Evolutionary conservation across 1,140 invertebrate genomes (phyloP).

Genomic region (Nautilus pompilius): DNA sequence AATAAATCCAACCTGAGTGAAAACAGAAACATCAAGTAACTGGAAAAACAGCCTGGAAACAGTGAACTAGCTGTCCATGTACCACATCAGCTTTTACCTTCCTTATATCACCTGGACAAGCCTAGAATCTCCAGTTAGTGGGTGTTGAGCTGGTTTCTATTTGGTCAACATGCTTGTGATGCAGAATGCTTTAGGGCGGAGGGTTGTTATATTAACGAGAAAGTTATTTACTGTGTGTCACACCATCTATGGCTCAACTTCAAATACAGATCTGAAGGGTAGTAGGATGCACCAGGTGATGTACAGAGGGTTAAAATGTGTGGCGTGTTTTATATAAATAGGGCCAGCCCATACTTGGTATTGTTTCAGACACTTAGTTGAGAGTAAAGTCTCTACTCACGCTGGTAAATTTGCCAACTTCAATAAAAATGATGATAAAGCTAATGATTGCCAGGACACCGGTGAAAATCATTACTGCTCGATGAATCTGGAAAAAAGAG

Average conservation of each 20-base stretch:
- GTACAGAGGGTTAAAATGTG: background rate
- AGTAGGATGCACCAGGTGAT: background rate
- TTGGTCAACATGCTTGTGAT: background rate
- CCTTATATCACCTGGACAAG: background rate
- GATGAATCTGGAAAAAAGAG: conserved; percentile 69
- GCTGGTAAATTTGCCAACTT: conserved; percentile 70
- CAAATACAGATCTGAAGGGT: background rate
- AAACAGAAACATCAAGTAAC: background rate
- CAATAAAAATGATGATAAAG: conserved; percentile 79
- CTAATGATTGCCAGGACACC: conserved; percentile 74
- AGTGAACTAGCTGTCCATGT: background rate
- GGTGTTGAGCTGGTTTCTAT: background rate
- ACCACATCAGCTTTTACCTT: background rate
- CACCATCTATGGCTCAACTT: background rate
- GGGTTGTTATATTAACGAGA: too few species aligned
- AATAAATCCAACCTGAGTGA: conserved; percentile 64
- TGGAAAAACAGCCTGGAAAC: background rate
- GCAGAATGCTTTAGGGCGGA: background rate
- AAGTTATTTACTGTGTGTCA: background rate
- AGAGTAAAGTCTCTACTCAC: conserved; percentile 21
- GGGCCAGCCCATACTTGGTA: background rate
- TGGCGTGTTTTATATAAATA: too few species aligned
- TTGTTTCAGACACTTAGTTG: background rate
- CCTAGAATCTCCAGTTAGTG: background rate
- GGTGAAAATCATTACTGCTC: conserved; percentile 79